Evolutionary conservation across 2,113 vertebrate genomes (phyloP).

Genomic region (Seriola dumerili): DNA sequence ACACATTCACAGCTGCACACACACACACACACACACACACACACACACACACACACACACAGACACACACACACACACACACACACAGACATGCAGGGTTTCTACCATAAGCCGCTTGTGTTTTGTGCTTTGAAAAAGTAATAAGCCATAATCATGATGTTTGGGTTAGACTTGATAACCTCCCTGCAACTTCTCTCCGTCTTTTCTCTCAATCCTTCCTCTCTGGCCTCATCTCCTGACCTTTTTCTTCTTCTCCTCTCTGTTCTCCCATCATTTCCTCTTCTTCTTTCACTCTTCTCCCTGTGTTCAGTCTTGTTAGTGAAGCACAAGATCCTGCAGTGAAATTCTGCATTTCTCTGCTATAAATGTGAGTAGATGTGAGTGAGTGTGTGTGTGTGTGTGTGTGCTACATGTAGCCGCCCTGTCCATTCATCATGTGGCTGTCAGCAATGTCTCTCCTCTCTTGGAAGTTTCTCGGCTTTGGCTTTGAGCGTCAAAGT

Average conservation of each 20-base stretch:
- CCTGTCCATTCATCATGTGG: slow-evolving; percentile 61
- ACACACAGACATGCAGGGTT: slow-evolving; percentile 34
- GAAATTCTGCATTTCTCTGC: slow-evolving; percentile 25
- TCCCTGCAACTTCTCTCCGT: slow-evolving; percentile 46
- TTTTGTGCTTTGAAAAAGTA: slow-evolving; percentile 52
- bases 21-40: slow-evolving; percentile 43
- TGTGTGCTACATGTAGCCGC: slow-evolving; percentile 25
- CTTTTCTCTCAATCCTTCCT: slow-evolving; percentile 25
- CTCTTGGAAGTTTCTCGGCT: slow-evolving; percentile 58
- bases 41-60: slow-evolving; percentile 34
- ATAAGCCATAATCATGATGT: slow-evolving; percentile 55
- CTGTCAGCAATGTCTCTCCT: slow-evolving; percentile 51
- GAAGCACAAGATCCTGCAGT: slow-evolving; percentile 35
- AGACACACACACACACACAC: slow-evolving; percentile 42
- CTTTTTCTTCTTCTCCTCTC: slow-evolving; percentile 11
- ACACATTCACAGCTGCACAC: slow-evolving; percentile 35
- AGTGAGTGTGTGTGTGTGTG: slow-evolving; percentile 18
- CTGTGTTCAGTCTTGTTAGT: slow-evolving; percentile 40
- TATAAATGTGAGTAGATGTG: slow-evolving; percentile 6
- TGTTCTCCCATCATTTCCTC: background rate
- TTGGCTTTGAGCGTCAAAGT: slow-evolving; percentile 66
- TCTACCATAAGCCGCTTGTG: slow-evolving; percentile 35
- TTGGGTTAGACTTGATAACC: slow-evolving; percentile 70
- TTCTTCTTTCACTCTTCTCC: slow-evolving; percentile 11
- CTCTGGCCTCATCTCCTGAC: slow-evolving; percentile 35